Percentiles rank a stretch among this genome's conserved stretches.
Conservation (phyloP, 1,140 invertebrate species). For the Lycorma delicatula region DNA sequence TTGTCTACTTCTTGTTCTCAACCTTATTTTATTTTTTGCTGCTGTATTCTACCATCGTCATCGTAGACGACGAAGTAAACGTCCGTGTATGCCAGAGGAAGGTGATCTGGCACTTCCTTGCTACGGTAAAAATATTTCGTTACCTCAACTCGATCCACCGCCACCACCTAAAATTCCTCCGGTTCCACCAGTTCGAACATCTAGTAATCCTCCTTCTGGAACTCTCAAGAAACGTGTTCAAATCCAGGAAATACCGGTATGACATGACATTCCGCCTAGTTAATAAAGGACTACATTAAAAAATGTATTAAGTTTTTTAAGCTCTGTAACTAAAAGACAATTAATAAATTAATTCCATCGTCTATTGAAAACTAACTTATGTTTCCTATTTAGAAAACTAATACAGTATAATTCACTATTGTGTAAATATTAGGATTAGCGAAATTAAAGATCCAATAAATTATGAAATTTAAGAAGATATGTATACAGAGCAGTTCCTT, state of each 20-base stretch:
- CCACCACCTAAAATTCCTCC: constrained; percentile 40
- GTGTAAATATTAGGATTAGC: too few relatives aligned
- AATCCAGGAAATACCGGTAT: constrained; percentile 57
- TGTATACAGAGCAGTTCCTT: too few relatives aligned
- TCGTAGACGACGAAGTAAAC: constrained; percentile 37
- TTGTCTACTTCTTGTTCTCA: constrained; percentile 74
- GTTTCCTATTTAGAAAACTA: too few relatives aligned
- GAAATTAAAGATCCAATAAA: too few relatives aligned
- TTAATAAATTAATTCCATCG: too few relatives aligned
- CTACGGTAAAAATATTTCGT: constrained; percentile 30
- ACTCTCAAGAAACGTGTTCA: constrained; percentile 54
- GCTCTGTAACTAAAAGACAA: too few relatives aligned
- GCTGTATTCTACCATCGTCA: constrained; percentile 78
- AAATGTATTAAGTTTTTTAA: too few relatives aligned
- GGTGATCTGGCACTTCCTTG: constrained; percentile 23
- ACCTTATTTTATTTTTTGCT: constrained; percentile 81
- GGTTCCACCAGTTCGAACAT: constrained; percentile 39
- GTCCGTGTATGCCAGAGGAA: constrained; percentile 27
- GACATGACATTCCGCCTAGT: constrained; percentile 39
- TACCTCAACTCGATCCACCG: constrained; percentile 20
- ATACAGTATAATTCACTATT: too few relatives aligned
- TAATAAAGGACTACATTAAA: too few relatives aligned
- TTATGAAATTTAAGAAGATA: too few relatives aligned
- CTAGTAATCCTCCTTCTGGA: constrained; percentile 36
- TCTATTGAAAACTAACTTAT: too few relatives aligned